Evolutionary conservation across 2,797 vertebrate species (phyloP), one percentile per base, ranked within the genome.

Genomic region (Synaphobranchus kaupii): DNA sequence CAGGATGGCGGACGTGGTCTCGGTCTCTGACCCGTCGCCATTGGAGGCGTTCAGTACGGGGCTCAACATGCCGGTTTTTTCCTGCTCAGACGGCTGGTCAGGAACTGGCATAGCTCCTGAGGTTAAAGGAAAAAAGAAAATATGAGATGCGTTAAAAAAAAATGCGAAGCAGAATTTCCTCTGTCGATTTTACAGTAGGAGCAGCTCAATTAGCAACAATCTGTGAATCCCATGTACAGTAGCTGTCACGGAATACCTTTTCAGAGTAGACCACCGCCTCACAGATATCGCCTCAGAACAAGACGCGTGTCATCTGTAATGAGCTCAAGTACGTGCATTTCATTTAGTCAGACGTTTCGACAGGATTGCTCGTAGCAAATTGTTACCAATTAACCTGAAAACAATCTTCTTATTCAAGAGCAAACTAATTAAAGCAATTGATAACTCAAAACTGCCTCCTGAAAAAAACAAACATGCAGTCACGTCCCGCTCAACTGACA

Each of bases 1-100:
- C 1, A 99, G 96, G 92, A 99, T 99, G 91, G 98, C 98, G 9
- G 98, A 99, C 87, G 98, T 99, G 92, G 98, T 99, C 96, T 99
- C 98, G 0, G 98, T 98, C 95, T 99, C 98, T 0, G 98, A 98
- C 92, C 98, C 98, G 90, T 99, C 98, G 0, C 98, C 98, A 0
- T 99, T 99, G 94, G 98, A 98, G 89, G 98, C 93, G 91, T 97
- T 98, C 92, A 99, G 93, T 91, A 99, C 97, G 2, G 98, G 98
- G 92, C 98, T 99, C 94, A 99, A 95, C 95, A 99, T 98, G 95
- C 94, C 96, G 93, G 96, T 95, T 90, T 98, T 98, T 90, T 98
- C 96, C 86, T 96, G 97, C 94, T 97, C 97, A 90, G 97, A 97
- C 81, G 96, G 97, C 94, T 97, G 97, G 93, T 99, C 97, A 94